phyloP scores from a whole-genome alignment of 1,140 invertebrate species.

The Campodea augens region DNA sequence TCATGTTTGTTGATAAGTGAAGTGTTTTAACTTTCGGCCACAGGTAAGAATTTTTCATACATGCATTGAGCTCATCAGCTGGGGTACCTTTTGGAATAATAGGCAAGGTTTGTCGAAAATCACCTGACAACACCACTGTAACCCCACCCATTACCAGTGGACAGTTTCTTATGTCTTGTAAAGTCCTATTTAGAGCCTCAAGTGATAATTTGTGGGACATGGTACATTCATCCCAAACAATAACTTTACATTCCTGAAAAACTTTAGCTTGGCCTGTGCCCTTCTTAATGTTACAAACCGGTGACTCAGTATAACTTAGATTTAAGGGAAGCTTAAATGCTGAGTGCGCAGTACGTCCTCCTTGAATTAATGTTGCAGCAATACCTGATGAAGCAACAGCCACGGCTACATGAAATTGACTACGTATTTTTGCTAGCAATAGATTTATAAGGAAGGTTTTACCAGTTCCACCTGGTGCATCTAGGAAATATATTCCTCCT shows the following conservation, averaged over 20 bases:
- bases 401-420: constrained; percentile 19
- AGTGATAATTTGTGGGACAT: constrained; percentile 20
- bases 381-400: constrained; percentile 32
- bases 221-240: constrained; percentile 24
- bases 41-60: constrained; percentile 23
- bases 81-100: constrained; percentile 21
- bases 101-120: constrained; percentile 20
- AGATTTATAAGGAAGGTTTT: constrained; percentile 17
- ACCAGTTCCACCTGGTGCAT: too few relatives aligned
- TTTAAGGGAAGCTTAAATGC: constrained; percentile 26
- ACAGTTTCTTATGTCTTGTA: constrained; percentile 18
- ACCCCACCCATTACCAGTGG: constrained; percentile 17
- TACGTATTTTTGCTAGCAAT: constrained; percentile 15
- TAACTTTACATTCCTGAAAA: constrained; percentile 17
- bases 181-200: constrained; percentile 18
- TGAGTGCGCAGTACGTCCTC: constrained; percentile 30
- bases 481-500: constrained; percentile 12
- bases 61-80: constrained; percentile 24
- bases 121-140: constrained; percentile 16
- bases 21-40: constrained; percentile 16
- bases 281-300: constrained; percentile 15
- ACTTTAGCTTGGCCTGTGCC: constrained; percentile 14
- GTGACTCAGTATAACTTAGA: constrained; percentile 6
- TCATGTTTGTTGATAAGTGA: constrained; percentile 14
- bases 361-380: constrained; percentile 28